Base-by-base conservation (phyloP, 1,140 invertebrate genomes). In the Drosophila nebulosa region DNA sequence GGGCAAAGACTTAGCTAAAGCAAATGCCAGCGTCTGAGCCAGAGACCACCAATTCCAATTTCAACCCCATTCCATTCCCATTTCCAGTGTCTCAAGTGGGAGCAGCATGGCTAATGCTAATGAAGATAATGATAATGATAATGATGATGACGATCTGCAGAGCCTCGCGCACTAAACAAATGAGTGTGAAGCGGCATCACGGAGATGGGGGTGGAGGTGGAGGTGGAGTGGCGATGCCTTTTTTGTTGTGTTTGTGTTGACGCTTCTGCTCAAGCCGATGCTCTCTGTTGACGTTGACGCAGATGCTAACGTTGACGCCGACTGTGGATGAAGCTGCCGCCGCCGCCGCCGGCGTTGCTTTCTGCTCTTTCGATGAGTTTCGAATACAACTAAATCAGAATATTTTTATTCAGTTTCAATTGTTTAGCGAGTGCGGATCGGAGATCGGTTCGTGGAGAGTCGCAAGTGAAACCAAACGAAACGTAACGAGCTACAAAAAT, bases 341-440 rank as follows among this genome's bases (percentile, higher is more conserved):
- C 68, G 46, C 61, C 79, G 52, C 32, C 32, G 22, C 10, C 68
- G 51, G 64, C 79, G 61, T 61, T 55, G 80, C 80, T 78, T 73
- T 75, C 65, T 78, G 83, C 84, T 90, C 83, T 81, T 89, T 74
- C 79, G 74, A 90, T 90, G 83, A 83, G 77, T 90, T 90, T 88
- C 83, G 79, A 90, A 90, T 72, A 84, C 83, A 90, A 90, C 89
- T 89, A 90, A 90, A 85, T 90, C 84, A 90, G 89, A 90, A 90
- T 46, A 46, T 90, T 90, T 84, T 89, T 90, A 90, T 90, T 90
- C 89, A 85, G 89, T 90, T 89, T 89, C 89, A 90, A 90, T 90
- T 90, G 89, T 90, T 90, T 89, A 90, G 89, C 80, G 84, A 90
- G 84, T 90, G 84, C 84, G 89, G 89, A 90, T 85, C 85, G 71